Conservation (phyloP, 2,888 invertebrate genomes). For the Drosophila nigricruria region DNA sequence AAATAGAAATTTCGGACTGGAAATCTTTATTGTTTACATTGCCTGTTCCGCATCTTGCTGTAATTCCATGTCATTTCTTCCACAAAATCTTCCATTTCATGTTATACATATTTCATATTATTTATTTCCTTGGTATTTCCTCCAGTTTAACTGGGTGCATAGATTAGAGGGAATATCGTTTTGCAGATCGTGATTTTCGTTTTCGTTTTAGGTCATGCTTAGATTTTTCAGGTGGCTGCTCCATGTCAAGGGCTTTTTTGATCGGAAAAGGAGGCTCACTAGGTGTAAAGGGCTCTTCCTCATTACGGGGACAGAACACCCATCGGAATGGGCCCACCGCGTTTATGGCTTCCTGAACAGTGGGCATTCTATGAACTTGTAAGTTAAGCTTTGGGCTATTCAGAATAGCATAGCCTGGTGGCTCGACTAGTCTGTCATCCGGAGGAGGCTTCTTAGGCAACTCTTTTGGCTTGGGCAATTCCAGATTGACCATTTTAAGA, state of each 20-base stretch:
- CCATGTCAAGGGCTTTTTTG: slow-evolving; percentile 10
- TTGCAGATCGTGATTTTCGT: slow-evolving; percentile 21
- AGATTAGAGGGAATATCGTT: slow-evolving; percentile 27
- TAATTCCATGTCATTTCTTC: not conserved
- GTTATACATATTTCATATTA: slow-evolving; percentile 8
- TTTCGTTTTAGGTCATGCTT: slow-evolving; percentile 1
- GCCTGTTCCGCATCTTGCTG: not conserved
- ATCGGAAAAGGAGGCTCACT: not conserved
- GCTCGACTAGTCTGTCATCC: too few species aligned
- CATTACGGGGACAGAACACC: slow-evolving; percentile 19
- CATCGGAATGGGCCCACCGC: slow-evolving; percentile 14
- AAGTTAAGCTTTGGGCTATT: slow-evolving; percentile 35
- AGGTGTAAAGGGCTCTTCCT: slow-evolving; percentile 12
- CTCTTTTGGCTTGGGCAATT: not conserved
- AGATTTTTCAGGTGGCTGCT: not conserved
- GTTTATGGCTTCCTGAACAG: slow-evolving; percentile 25
- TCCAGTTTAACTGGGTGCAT: slow-evolving; percentile 42
- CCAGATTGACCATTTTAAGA: slow-evolving; percentile 14
- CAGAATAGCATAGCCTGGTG: slow-evolving; percentile 17
- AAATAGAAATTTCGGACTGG: too few species aligned
- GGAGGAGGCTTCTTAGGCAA: not conserved
- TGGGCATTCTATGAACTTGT: slow-evolving; percentile 43
- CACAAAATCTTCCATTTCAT: not conserved
- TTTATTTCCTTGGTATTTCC: slow-evolving; percentile 19
- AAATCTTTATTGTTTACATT: too few species aligned